Evolutionary conservation across 2,888 invertebrate species (phyloP).

Genomic region (Sphaerophoria taeniata): DNA sequence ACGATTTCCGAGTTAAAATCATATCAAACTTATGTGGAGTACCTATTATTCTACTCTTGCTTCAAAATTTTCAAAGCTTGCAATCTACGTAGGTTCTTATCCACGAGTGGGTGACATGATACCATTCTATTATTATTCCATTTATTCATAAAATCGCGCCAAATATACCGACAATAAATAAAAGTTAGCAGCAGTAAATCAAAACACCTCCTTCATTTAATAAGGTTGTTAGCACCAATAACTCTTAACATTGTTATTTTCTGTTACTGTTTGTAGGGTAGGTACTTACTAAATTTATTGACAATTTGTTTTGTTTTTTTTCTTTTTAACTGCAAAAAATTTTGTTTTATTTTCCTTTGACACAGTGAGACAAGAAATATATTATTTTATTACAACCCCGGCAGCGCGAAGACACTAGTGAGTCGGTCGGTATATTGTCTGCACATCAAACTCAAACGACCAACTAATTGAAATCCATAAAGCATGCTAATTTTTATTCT

Average conservation of each 20-base stretch:
- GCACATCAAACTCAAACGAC: conserved; percentile 68
- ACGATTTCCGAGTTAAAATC: too few species aligned
- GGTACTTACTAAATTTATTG: conserved; percentile 40
- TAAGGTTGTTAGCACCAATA: conserved; percentile 52
- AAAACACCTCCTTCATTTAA: conserved; percentile 43
- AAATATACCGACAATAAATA: conserved; percentile 9
- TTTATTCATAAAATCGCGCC: background rate
- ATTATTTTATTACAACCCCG: background rate
- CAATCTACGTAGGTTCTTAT: too few species aligned
- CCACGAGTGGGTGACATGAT: too few species aligned
- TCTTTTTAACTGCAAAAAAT: conserved; percentile 49
- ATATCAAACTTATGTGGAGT: too few species aligned
- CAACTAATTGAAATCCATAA: conserved; percentile 73
- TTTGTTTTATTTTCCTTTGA: conserved; percentile 45
- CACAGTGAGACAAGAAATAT: background rate
- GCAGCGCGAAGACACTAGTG: background rate
- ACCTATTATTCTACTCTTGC: too few species aligned
- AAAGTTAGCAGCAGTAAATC: conserved; percentile 34
- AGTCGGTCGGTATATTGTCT: conserved; percentile 18
- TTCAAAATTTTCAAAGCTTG: too few species aligned
- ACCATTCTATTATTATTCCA: too few species aligned
- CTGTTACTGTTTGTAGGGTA: conserved; percentile 8
- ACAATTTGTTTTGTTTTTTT: background rate
- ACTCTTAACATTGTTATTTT: conserved; percentile 20
- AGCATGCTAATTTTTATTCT: conserved; percentile 67